A percentile compares a stretch with the other conserved stretches of the same genome.
phyloP scores from a whole-genome alignment of 2,113 vertebrate genomes.

The Circaetus cinerascens region DNA sequence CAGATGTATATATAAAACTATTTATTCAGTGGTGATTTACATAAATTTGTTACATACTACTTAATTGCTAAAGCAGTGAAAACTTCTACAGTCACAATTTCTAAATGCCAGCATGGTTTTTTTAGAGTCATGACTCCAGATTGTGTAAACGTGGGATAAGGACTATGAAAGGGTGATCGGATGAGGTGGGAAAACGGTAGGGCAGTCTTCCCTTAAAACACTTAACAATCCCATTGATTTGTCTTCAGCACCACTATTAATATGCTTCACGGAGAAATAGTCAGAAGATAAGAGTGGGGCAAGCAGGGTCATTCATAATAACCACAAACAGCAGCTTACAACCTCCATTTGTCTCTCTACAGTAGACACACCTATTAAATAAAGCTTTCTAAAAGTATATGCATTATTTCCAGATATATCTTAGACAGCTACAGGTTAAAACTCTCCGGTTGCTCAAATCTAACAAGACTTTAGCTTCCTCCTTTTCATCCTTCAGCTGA shows the following conservation, averaged over 20 bases:
- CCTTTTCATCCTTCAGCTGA: neutral
- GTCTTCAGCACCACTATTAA: neutral
- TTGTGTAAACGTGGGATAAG: rapidly evolving
- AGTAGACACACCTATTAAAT: neutral
- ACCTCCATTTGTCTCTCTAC: neutral
- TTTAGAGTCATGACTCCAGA: neutral
- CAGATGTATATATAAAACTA: rapidly evolving
- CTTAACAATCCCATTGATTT: neutral
- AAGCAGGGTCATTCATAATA: neutral
- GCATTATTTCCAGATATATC: neutral
- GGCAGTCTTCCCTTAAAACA: neutral
- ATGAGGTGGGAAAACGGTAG: neutral
- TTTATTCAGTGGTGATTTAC: neutral
- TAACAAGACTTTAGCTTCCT: neutral
- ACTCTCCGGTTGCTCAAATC: neutral
- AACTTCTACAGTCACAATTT: neutral
- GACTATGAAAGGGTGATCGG: rapidly evolving
- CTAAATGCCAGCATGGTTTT: neutral
- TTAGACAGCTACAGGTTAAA: neutral
- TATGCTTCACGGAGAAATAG: neutral
- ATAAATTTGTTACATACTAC: neutral
- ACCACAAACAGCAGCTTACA: neutral
- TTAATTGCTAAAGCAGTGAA: neutral
- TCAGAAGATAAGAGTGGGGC: too few species aligned
- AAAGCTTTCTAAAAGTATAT: neutral